Base-by-base conservation (phyloP, 2,888 invertebrate genomes). In the Drosophila niveifrons region DNA sequence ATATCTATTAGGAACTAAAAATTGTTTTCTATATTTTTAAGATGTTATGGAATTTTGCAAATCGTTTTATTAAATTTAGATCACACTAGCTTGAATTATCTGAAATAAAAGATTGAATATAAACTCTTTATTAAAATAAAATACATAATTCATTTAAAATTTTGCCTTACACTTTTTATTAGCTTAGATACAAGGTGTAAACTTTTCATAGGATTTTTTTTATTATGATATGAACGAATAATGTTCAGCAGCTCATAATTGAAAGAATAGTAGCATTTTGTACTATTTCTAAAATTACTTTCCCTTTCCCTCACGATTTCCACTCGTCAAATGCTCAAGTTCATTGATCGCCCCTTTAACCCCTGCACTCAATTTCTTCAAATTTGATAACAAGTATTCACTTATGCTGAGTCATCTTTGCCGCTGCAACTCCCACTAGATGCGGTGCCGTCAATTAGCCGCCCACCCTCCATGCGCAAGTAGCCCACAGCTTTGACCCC, bases 401-500 rank as follows among this genome's bases (percentile, higher is more conserved):
- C 52, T 48, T 39, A 39, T 51, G 46, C 36, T 47, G 56, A 55
- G 29, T 62, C 62, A 62, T 69, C 65, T 53, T 13, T 48, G 34
- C 51, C 31, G 31, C 47, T 34, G 29, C 66, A 31, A n/a, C 66
- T 47, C 15, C 47, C 36, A 55, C 55, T n/a, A 48, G 47, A 29
- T 34, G 47, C 46, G 44, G n/a, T 59, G 58, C 51, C 47, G 66
- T 53, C 61, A 72, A 78, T 78, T 78, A 59, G 51, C 57, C 70
- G 73, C 55, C 55, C 77, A 77, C 67, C 59, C 65, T 62, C 31
- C 43, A 39, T 47, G 11, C 58, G 44, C 65, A 61, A 56, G 59
- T 74, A 56, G 55, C 52, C 63, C 66, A 70, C 48, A 66, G 82
- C 68, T 79, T 66, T 79, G 79, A 81, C 82, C 79, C 63, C 82